phyloP scores from a whole-genome alignment of 2,797 vertebrate species.

The Hoplostethus mediterraneus region DNA sequence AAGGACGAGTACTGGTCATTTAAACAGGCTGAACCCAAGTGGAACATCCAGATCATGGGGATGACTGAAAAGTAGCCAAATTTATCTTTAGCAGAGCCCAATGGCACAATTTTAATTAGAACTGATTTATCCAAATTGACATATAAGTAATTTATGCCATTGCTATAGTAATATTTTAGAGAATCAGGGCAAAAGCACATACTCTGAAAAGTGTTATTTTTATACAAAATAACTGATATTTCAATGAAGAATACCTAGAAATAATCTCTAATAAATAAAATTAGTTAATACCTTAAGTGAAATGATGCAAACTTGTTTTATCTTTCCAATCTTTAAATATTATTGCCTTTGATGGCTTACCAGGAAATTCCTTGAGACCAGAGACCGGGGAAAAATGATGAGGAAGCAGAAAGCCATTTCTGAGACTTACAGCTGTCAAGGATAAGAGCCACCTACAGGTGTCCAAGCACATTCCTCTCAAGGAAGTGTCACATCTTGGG shows the following conservation, averaged over 20 bases:
- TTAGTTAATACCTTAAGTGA: not conserved
- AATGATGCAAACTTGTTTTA: not conserved
- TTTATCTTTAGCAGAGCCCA: slow-evolving; percentile 50
- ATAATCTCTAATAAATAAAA: not conserved
- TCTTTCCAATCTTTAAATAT: slow-evolving; percentile 22
- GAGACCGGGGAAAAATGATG: not conserved
- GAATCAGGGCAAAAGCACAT: not conserved
- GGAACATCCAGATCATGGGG: slow-evolving; percentile 66
- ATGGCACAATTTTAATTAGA: slow-evolving; percentile 29
- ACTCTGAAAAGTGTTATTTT: not conserved
- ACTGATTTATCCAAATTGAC: slow-evolving; percentile 12
- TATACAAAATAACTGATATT: not conserved
- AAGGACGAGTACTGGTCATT: slow-evolving; percentile 80
- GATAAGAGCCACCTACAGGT: slow-evolving; percentile 64
- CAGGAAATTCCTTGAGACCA: slow-evolving; percentile 38
- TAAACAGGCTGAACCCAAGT: slow-evolving; percentile 70
- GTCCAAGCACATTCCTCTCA: slow-evolving; percentile 37
- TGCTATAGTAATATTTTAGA: not conserved
- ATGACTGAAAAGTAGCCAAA: slow-evolving; percentile 50
- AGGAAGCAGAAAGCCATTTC: slow-evolving; percentile 47
- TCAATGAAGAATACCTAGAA: not conserved
- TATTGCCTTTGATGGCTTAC: slow-evolving; percentile 17
- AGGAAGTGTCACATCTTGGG: slow-evolving; percentile 58
- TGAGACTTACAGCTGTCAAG: slow-evolving; percentile 46
- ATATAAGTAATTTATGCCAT: not conserved